Conservation (phyloP, 2,888 invertebrate genomes). For the Quadroppia sp. region DNA sequence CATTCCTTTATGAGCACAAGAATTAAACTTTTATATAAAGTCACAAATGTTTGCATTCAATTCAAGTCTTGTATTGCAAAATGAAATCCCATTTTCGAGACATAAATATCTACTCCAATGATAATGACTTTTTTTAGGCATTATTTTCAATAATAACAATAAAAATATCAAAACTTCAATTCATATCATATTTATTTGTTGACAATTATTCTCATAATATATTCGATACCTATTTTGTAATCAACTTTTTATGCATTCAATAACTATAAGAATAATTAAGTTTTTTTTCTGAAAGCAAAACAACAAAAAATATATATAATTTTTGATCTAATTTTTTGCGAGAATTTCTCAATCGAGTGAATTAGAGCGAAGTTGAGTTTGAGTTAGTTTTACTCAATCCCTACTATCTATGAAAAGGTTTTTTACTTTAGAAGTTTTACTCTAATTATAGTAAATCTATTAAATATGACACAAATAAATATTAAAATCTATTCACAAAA, state of each 20-base stretch:
- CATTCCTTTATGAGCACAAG: constrained; percentile 28
- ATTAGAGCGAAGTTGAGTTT: constrained; percentile 32
- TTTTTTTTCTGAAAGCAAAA: background rate
- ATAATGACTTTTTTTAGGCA: constrained; percentile 12
- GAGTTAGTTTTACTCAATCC: constrained; percentile 23
- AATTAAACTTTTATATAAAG: constrained; percentile 18
- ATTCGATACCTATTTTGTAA: background rate
- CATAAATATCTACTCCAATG: background rate
- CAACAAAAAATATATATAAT: constrained; percentile 3
- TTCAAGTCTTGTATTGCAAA: background rate
- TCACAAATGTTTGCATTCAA: constrained; percentile 20
- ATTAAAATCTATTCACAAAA: too few relatives aligned
- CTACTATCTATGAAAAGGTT: too few relatives aligned
- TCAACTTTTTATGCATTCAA: background rate
- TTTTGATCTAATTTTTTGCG: constrained; percentile 22
- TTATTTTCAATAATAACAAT: background rate
- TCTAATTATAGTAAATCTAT: constrained; percentile 36
- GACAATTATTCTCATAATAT: background rate
- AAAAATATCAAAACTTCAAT: background rate
- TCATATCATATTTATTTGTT: background rate
- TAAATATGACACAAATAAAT: constrained; percentile 36
- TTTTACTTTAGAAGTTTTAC: too few relatives aligned
- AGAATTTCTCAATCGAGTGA: constrained; percentile 35
- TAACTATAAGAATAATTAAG: background rate
- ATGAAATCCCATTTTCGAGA: constrained; percentile 13